phyloP scores from a whole-genome alignment of 2,113 vertebrate genomes.

The Anoura caudifer region DNA sequence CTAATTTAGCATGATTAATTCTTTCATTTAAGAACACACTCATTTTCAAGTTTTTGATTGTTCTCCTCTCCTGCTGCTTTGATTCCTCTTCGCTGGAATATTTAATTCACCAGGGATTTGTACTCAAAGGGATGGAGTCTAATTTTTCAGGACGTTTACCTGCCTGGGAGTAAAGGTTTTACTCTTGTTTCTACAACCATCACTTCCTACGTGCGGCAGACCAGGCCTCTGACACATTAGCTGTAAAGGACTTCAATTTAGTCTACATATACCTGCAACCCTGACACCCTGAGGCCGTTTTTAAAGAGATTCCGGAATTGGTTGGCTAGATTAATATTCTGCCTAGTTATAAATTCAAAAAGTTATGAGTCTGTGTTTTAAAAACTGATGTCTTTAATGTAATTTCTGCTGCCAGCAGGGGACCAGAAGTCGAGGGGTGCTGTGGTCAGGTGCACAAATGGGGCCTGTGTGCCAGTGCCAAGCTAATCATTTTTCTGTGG shows the following conservation, averaged over 20 bases:
- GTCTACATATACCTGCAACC: not conserved
- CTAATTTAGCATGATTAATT: conserved; percentile 67
- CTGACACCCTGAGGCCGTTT: not conserved
- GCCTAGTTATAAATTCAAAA: conserved; percentile 4
- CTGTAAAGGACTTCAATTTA: not conserved
- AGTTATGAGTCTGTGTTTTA: not conserved
- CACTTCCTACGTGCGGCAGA: not conserved
- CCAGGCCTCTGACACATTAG: not conserved
- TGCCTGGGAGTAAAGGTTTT: not conserved
- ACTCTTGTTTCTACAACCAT: not conserved
- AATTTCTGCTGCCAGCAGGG: not conserved
- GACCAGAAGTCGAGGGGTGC: not conserved
- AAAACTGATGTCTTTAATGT: not conserved
- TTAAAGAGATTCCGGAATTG: not conserved
- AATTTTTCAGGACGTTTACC: not conserved
- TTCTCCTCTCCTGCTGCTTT: not conserved
- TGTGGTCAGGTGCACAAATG: accelerated
- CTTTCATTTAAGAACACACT: conserved; percentile 46
- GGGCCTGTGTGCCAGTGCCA: accelerated
- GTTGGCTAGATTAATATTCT: conserved; percentile 34
- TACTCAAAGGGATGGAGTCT: not conserved
- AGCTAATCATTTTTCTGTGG: not conserved
- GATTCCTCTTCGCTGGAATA: not conserved
- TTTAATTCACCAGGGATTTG: not conserved
- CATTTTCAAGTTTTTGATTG: conserved; percentile 36